Conservation (phyloP, 2,113 vertebrate genomes). For the Platichthys stellatus region DNA sequence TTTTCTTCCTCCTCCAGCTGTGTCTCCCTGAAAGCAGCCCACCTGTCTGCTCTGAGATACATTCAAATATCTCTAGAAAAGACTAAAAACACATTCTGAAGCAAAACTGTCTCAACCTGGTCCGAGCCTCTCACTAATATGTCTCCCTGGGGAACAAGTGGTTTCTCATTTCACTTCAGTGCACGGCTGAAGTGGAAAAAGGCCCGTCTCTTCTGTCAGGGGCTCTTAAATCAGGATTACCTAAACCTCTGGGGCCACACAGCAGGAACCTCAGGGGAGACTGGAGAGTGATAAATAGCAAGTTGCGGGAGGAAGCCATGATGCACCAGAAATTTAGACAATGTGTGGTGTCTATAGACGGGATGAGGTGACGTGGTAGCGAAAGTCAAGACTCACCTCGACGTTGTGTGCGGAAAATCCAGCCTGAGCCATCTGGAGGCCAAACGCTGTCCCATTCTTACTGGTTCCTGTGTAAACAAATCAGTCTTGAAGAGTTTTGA, state of each 20-base stretch:
- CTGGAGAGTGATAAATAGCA: slow-evolving; percentile 81
- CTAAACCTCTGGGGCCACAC: slow-evolving; percentile 58
- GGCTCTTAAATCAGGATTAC: slow-evolving; percentile 68
- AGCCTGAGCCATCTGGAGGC: slow-evolving; percentile 98
- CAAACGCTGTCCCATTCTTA: slow-evolving; percentile 96
- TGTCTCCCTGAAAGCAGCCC: slow-evolving; percentile 46
- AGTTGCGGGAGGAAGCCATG: slow-evolving; percentile 27
- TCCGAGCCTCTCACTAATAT: slow-evolving; percentile 27
- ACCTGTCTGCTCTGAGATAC: slow-evolving; percentile 56
- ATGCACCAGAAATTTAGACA: slow-evolving; percentile 51
- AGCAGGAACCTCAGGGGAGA: slow-evolving; percentile 58
- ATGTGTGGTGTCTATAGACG: slow-evolving; percentile 56
- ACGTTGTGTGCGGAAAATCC: slow-evolving; percentile 96
- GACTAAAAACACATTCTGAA: slow-evolving; percentile 35
- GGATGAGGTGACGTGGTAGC: slow-evolving; percentile 17
- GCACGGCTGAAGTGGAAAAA: slow-evolving; percentile 60
- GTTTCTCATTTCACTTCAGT: slow-evolving; percentile 63
- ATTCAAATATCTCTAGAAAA: slow-evolving; percentile 42
- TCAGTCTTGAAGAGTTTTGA: slow-evolving; percentile 41
- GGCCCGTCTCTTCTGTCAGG: slow-evolving; percentile 46
- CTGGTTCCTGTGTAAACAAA: slow-evolving; percentile 87
- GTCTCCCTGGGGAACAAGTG: slow-evolving; percentile 48
- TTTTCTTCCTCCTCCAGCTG: slow-evolving; percentile 56
- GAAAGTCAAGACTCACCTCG: slow-evolving; percentile 85
- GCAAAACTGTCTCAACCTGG: slow-evolving; percentile 36